Evolutionary conservation across 1,140 invertebrate species (phyloP).

Genomic region (Polypedilum vanderplanki): DNA sequence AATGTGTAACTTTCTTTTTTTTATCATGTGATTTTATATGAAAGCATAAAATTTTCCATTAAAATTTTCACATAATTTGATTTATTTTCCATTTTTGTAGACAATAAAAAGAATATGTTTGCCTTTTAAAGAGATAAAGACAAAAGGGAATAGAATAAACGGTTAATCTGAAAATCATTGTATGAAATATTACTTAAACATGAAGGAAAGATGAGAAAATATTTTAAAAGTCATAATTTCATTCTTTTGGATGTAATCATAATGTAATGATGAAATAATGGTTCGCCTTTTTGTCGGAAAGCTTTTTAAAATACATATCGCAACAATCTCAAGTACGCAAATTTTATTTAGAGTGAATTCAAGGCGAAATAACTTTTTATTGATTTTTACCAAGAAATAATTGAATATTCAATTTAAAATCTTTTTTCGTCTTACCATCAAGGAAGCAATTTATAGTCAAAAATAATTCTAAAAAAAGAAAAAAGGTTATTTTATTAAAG

Average conservation of each 20-base stretch:
- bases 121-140: no score
- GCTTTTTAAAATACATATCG: not conserved
- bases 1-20: not conserved
- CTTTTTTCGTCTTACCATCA: no score
- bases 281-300: not conserved
- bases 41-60: slow-evolving; percentile 7
- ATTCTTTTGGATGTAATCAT: not conserved
- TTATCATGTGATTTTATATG: not conserved
- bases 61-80: slow-evolving; percentile 15
- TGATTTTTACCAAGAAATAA: no score
- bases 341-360: no score
- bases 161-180: slow-evolving; percentile 12
- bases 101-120: no score
- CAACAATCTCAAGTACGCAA: no score
- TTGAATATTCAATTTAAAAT: no score
- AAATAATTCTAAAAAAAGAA: no score
- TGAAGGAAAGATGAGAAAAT: not conserved
- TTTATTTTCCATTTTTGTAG: not conserved
- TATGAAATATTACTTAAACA: not conserved
- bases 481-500: no score
- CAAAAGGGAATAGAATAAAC: not conserved
- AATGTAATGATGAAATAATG: slow-evolving; percentile 14
- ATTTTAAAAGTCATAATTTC: slow-evolving; percentile 3
- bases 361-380: no score
- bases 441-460: no score